A percentile compares a stretch with the other conserved stretches of the same genome.
These are phyloP conservation scores for Thaumetopoea pityocampa DNA, from an alignment of 1,140 invertebrate genomes.

Conservation along the genomic window DNA sequence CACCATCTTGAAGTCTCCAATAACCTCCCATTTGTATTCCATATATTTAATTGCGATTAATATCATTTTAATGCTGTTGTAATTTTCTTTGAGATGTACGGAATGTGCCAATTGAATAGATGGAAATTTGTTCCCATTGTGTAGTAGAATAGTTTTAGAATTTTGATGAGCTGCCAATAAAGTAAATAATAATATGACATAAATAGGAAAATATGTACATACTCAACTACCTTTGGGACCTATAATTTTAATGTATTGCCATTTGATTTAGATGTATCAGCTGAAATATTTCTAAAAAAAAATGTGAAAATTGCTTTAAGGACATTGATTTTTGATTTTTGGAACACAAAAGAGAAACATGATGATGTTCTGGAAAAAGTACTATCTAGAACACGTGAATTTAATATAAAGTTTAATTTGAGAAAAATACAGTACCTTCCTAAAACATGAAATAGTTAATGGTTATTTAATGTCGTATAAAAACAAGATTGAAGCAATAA, in stretches of 20 bases:
- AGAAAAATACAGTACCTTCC: conserved; percentile 8
- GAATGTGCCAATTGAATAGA: no score
- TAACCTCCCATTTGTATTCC: no score
- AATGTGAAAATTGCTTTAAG: conserved; percentile 9
- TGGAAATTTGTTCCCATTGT: no score
- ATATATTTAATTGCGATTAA: no score
- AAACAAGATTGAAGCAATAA: conserved; percentile 6
- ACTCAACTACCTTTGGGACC: conserved; percentile 3
- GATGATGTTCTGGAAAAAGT: conserved; percentile 4
- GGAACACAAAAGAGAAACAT: conserved; percentile 9
- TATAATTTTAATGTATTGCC: conserved; percentile 9
- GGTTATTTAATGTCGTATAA: conserved; percentile 7
- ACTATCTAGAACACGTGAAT: conserved; percentile 1
- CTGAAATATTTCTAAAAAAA: conserved; percentile 11
- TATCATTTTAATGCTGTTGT: no score
- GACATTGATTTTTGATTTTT: conserved; percentile 5
- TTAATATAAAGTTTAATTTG: conserved; percentile 11
- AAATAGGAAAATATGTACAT: conserved; percentile 7
- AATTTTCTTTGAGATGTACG: no score
- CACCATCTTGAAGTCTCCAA: no score
- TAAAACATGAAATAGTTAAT: conserved; percentile 2
- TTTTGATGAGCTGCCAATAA: no score
- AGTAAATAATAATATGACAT: no score
- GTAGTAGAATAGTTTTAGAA: no score
- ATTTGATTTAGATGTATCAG: conserved; percentile 5